Conservation (phyloP, 2,888 invertebrate species). For the Cotesia congregata region DNA sequence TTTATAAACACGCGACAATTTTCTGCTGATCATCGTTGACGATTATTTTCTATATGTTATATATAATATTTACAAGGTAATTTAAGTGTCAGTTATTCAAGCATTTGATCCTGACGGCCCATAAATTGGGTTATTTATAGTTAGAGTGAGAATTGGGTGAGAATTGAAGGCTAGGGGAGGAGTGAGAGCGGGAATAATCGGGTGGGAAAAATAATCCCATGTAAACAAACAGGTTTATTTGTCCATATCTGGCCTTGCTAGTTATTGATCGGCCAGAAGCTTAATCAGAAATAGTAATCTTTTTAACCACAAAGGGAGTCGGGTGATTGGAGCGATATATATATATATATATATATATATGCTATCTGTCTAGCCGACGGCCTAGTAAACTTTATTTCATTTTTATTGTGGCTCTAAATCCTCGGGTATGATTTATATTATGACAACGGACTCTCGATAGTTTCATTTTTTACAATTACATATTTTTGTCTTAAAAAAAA, state of each 20-base stretch:
- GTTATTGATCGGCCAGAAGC: not conserved
- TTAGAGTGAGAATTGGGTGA: not conserved
- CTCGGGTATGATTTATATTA: not conserved
- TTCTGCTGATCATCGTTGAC: not conserved
- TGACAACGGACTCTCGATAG: not conserved
- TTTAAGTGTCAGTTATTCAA: not conserved
- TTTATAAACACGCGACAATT: not conserved
- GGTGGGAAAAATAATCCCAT: not conserved
- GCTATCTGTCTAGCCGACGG: not conserved
- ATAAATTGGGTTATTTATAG: not conserved
- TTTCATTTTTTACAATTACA: too few relatives aligned
- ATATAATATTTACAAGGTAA: not conserved
- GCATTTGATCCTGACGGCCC: not conserved
- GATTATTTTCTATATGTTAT: not conserved
- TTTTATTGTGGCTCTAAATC: not conserved
- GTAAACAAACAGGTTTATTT: not conserved
- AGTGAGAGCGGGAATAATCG: not conserved
- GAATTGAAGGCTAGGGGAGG: not conserved
- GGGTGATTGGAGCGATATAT: not conserved
- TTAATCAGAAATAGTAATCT: not conserved
- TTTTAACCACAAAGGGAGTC: not conserved
- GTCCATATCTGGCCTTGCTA: not conserved
- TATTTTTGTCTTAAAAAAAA: too few relatives aligned
- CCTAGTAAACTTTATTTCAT: not conserved
- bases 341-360: not conserved